Percentiles rank a stretch among this genome's conserved stretches.
These are phyloP conservation scores for Drosophila pectinifera DNA, from an alignment of 1,140 invertebrate genomes.

Conservation along the genomic window DNA sequence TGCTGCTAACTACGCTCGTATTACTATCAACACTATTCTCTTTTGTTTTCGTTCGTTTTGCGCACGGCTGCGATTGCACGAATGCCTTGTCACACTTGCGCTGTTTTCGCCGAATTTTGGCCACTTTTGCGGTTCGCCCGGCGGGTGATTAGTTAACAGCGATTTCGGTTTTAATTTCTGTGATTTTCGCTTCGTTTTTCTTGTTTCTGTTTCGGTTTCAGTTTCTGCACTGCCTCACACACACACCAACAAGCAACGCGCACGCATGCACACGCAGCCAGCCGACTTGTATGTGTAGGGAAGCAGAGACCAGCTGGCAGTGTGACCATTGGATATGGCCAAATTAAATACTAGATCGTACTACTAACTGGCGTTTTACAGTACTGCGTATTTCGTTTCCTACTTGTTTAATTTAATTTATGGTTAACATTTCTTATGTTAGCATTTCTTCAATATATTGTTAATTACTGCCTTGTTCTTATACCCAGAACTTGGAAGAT, in stretches of 20 bases:
- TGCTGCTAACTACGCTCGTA: constrained; percentile 68
- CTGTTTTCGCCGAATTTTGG: constrained; percentile 82
- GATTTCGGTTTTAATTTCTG: constrained; percentile 32
- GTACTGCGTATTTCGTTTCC: too few species aligned
- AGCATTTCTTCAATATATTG: too few species aligned
- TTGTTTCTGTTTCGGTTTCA: constrained; percentile 36
- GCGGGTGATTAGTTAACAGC: constrained; percentile 38
- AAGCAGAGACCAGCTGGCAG: constrained; percentile 23
- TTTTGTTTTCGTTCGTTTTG: constrained; percentile 80
- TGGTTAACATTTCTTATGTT: too few species aligned
- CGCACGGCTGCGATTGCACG: constrained; percentile 65
- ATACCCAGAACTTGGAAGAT: too few species aligned
- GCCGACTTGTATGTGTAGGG: constrained; percentile 18
- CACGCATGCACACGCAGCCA: constrained; percentile 8
- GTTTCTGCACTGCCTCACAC: constrained; percentile 28
- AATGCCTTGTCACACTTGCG: constrained; percentile 76
- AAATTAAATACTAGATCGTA: neutral
- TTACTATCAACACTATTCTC: constrained; percentile 79
- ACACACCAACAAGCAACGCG: constrained; percentile 1
- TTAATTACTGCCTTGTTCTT: too few species aligned
- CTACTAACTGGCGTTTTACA: too few species aligned
- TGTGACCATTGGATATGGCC: neutral
- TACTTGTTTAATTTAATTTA: too few species aligned
- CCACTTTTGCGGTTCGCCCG: constrained; percentile 62
- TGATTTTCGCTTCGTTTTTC: constrained; percentile 47